phyloP scores from a whole-genome alignment of 23 tunicate species.

The Aplidium turbinatum region DNA sequence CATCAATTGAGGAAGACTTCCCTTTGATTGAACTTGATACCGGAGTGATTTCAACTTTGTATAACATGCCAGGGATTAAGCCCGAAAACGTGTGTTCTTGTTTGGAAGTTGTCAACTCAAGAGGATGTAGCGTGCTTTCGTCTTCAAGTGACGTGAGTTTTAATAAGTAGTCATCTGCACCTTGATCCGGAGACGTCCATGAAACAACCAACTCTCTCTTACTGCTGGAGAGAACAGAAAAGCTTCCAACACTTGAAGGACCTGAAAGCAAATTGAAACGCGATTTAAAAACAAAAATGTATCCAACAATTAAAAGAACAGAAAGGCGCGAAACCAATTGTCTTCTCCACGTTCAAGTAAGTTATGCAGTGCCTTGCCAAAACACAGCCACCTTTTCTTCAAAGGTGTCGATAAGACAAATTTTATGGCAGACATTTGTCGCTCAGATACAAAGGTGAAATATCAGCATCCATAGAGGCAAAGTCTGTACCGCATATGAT shows the following conservation, averaged over 20 bases:
- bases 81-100: constrained; percentile 30
- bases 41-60: constrained; percentile 53
- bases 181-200: constrained; percentile 74
- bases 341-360: too few species aligned
- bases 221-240: constrained; percentile 23
- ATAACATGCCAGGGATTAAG: constrained; percentile 59
- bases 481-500: too few species aligned
- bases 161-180: constrained; percentile 56
- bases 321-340: too few species aligned
- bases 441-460: too few species aligned
- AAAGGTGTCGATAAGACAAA: too few species aligned
- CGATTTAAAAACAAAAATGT: too few species aligned
- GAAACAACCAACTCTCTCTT: constrained; percentile 47
- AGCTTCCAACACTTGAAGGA: constrained; percentile 31
- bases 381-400: too few species aligned
- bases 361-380: too few species aligned
- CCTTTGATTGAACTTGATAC: constrained; percentile 45
- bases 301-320: too few species aligned
- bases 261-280: constrained; percentile 33
- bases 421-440: too few species aligned
- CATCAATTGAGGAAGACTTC: constrained; percentile 15
- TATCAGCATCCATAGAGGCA: too few species aligned
- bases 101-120: not conserved
- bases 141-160: constrained; percentile 7
- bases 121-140: not conserved